Percentiles rank a stretch among this genome's conserved stretches.
phyloP scores from a whole-genome alignment of 2,797 vertebrate genomes.

The Calcarius lapponicus region DNA sequence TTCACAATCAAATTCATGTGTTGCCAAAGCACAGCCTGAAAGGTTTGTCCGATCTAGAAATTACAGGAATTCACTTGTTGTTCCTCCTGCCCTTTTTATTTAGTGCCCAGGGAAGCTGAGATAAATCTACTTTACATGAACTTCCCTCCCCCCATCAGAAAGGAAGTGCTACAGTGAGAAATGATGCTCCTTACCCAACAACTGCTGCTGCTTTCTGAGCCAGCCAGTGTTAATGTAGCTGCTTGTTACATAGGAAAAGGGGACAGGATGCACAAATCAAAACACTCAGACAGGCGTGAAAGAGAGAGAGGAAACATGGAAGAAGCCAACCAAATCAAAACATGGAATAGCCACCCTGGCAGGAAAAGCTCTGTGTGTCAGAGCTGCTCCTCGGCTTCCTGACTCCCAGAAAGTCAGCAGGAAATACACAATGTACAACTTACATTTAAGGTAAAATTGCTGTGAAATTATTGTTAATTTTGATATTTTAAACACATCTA shows the following conservation, averaged over 20 bases:
- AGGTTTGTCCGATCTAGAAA: not conserved
- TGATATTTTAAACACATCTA: not conserved
- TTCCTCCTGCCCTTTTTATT: not conserved
- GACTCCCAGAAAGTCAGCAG: not conserved
- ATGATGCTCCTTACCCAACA: not conserved
- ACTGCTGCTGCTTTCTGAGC: not conserved
- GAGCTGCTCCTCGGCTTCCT: not conserved
- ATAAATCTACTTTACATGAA: not conserved
- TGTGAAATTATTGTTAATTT: not conserved
- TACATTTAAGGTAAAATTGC: not conserved
- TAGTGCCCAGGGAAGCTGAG: not conserved
- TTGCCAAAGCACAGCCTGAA: slow-evolving; percentile 3
- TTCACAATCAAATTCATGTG: not conserved
- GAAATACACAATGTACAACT: not conserved
- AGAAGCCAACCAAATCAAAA: slow-evolving; percentile 23
- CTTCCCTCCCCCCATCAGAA: not conserved
- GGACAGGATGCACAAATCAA: slow-evolving; percentile 48
- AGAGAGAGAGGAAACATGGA: not conserved
- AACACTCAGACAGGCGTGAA: slow-evolving; percentile 45
- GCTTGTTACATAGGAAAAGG: not conserved
- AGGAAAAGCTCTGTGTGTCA: not conserved
- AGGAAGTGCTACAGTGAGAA: slow-evolving; percentile 2
- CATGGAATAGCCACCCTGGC: not conserved
- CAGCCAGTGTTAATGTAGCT: not conserved
- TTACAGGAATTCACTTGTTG: not conserved